Base-by-base conservation (phyloP, 2,797 vertebrate genomes). In the Capromys pilorides region DNA sequence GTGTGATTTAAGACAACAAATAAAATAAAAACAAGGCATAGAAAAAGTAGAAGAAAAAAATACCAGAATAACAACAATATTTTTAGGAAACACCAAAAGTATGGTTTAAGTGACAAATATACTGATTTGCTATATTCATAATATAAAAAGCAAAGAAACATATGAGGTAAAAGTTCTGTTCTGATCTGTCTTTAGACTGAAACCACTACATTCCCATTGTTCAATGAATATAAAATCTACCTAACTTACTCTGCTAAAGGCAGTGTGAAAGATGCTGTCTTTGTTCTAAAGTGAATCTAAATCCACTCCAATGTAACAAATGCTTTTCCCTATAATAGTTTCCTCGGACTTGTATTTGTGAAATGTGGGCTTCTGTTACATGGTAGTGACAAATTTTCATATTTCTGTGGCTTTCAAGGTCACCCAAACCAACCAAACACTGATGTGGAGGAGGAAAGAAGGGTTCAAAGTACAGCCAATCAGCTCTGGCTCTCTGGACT, bases 111-210 rank as follows among this genome's bases (percentile, higher is more conserved):
- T 87, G 82, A 28, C 22, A 54, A 91, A 92, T 88, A 71, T 90
- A 49, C 28, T 88, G 78, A 49, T 77, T 26, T 77, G 26, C 45
- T 80, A 9, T 86, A 73, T 78, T 71, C 51, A 31, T 71, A 83
- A 80, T 66, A 41, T 36, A 82, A 33, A 88, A n/a, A 93, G 51
- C 90, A 92, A 88, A 78, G n/a, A 91, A 92, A 21, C 7, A 0
- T 73, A 93, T 51, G 28, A 51, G 62, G 66, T 79, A 26, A 96
- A 94, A 93, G 57, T 39, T 66, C 22, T 61, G 41, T 69, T 93
- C 67, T 61, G 13, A 24, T 93, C 59, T 90, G 57, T 84, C 59
- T 92, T 94, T 93, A 94, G 41, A 89, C 36, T 89, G 86, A 92
- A 97, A 84, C 28, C 41, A 73, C 12, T 73, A 61, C 80, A 54